phyloP scores from a whole-genome alignment of 2,113 vertebrate species.

The Lutjanus erythropterus region DNA sequence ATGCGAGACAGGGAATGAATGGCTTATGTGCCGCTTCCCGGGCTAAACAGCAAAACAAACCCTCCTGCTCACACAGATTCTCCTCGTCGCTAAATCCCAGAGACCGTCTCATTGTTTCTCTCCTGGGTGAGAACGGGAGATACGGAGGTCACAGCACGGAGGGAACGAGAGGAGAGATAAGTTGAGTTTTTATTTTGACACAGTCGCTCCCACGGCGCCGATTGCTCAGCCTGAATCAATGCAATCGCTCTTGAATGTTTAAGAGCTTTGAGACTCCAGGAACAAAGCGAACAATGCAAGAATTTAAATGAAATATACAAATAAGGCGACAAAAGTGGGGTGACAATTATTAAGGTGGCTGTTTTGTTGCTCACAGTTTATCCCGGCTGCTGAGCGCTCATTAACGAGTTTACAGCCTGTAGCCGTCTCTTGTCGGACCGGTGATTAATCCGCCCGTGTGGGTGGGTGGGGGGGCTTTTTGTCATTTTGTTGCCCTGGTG shows the following conservation, averaged over 20 bases:
- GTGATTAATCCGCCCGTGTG: slow-evolving; percentile 68
- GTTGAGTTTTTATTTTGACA: slow-evolving; percentile 46
- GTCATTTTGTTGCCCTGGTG: slow-evolving; percentile 40
- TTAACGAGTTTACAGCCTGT: slow-evolving; percentile 61
- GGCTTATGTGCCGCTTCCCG: slow-evolving; percentile 59
- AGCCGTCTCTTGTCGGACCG: slow-evolving; percentile 37
- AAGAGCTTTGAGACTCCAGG: slow-evolving; percentile 12
- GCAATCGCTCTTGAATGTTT: slow-evolving; percentile 17
- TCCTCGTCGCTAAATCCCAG: slow-evolving; percentile 54
- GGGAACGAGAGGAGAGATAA: slow-evolving; percentile 28
- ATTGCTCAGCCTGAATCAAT: slow-evolving; percentile 42
- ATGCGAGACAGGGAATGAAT: slow-evolving; percentile 46
- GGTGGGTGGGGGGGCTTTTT: slow-evolving; percentile 30
- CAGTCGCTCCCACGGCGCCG: slow-evolving; percentile 25
- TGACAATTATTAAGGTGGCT: slow-evolving; percentile 11
- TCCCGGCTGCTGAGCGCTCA: slow-evolving; percentile 30
- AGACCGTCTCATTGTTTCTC: slow-evolving; percentile 51
- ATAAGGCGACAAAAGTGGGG: slow-evolving; percentile 27
- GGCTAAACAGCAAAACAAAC: slow-evolving; percentile 51
- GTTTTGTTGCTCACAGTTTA: slow-evolving; percentile 35
- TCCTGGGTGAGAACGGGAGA: slow-evolving; percentile 42
- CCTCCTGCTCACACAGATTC: slow-evolving; percentile 41
- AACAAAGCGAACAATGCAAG: neutral
- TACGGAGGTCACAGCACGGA: slow-evolving; percentile 41
- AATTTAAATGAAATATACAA: slow-evolving; percentile 20